Evolutionary conservation across 2,113 vertebrate species (phyloP).

Genomic region (Furnarius figulus): DNA sequence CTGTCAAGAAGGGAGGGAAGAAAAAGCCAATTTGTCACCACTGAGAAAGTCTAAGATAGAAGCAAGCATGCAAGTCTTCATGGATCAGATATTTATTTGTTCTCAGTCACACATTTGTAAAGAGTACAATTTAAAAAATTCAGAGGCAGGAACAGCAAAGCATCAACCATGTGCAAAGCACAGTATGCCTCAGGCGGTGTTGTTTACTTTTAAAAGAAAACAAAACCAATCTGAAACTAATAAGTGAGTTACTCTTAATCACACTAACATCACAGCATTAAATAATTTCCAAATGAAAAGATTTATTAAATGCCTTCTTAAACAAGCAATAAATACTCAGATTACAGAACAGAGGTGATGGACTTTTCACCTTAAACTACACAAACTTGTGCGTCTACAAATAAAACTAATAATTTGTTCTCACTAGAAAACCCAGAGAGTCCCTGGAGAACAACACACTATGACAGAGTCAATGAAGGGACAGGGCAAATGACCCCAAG

Average conservation of each 20-base stretch:
- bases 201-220: background rate
- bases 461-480: background rate
- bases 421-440: background rate
- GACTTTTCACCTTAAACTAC: slow-evolving; percentile 8
- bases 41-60: background rate
- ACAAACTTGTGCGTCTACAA: background rate
- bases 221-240: background rate
- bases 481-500: background rate
- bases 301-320: background rate
- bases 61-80: background rate
- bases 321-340: slow-evolving; percentile 12
- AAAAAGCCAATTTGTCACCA: background rate
- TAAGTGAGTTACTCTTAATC: background rate
- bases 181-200: background rate
- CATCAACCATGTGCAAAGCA: background rate
- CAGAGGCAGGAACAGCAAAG: background rate
- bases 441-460: background rate
- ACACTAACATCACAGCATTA: background rate
- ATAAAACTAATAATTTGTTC: slow-evolving; percentile 4
- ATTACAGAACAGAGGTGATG: background rate
- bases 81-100: background rate
- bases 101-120: background rate
- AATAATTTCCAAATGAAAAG: background rate
- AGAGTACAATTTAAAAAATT: background rate
- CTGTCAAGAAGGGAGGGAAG: background rate